phyloP scores from a whole-genome alignment of 2,888 invertebrate species.

The Sarcophaga subvicina region DNA sequence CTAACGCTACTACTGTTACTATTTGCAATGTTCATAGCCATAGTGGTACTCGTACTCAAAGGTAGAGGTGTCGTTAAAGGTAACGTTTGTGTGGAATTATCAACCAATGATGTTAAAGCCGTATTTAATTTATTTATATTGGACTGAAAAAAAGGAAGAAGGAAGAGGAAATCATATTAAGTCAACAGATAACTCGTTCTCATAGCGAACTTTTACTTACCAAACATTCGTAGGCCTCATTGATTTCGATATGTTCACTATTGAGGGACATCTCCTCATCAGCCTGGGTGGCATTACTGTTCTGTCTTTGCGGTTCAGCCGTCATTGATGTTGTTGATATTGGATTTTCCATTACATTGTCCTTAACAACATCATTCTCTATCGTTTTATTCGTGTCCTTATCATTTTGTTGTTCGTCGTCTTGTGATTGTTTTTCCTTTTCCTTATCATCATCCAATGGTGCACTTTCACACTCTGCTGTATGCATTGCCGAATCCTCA shows the following conservation, averaged over 20 bases:
- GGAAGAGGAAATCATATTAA: neutral
- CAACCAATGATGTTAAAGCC: constrained; percentile 71
- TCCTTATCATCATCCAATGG: constrained; percentile 35
- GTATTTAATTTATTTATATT: constrained; percentile 71
- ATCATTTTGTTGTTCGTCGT: constrained; percentile 7
- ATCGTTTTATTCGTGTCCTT: constrained; percentile 1
- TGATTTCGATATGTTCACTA: constrained; percentile 76
- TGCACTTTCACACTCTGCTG: constrained; percentile 66
- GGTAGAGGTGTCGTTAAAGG: constrained; percentile 65
- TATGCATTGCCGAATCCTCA: constrained; percentile 65
- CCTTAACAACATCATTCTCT: constrained; percentile 11
- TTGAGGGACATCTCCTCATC: constrained; percentile 65
- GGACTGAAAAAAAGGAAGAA: constrained; percentile 67
- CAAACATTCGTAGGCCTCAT: constrained; percentile 78
- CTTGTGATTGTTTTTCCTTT: neutral
- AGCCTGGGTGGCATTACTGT: constrained; percentile 65
- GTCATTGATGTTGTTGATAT: constrained; percentile 50
- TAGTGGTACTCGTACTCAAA: constrained; percentile 42
- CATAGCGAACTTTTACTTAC: constrained; percentile 70
- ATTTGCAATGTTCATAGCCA: constrained; percentile 19
- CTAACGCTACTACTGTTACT: constrained; percentile 14
- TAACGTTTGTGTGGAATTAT: constrained; percentile 74
- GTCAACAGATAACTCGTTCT: neutral
- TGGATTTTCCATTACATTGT: neutral
- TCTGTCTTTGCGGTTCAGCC: constrained; percentile 67